Conservation (phyloP, 1,140 invertebrate species). For the Asobara japonica region DNA sequence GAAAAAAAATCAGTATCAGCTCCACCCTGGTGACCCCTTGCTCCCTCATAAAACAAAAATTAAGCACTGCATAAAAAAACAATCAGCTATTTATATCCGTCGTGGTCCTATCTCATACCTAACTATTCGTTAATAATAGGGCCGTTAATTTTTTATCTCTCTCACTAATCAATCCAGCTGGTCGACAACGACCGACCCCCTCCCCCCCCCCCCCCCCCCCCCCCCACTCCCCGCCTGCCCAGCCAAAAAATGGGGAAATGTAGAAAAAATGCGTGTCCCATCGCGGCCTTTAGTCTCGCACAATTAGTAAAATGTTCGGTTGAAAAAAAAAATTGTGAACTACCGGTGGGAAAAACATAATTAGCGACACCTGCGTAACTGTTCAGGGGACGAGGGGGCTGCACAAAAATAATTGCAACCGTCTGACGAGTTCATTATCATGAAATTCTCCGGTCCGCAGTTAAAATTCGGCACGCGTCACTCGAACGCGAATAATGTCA, state of each 20-base stretch:
- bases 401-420: constrained; percentile 23
- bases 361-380: constrained; percentile 34
- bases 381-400: neutral
- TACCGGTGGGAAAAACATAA: constrained; percentile 29
- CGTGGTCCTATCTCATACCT: neutral
- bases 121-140: neutral
- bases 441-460: constrained; percentile 24
- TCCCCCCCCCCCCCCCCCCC: too few species aligned
- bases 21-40: neutral
- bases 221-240: neutral
- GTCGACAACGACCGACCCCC: too few species aligned
- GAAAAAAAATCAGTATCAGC: neutral
- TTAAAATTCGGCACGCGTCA: constrained; percentile 29
- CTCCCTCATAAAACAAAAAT: neutral
- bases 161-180: constrained; percentile 24
- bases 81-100: neutral
- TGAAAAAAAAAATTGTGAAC: constrained; percentile 4
- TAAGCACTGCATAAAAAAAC: neutral
- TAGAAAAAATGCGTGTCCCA: constrained; percentile 30
- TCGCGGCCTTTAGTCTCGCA: neutral
- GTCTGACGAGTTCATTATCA: constrained; percentile 36
- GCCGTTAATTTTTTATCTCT: constrained; percentile 25
- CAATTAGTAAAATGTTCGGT: constrained; percentile 25
- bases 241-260: neutral
- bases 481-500: constrained; percentile 13